Conservation (phyloP, 1,140 invertebrate species). For the Melitaea cinxia region DNA sequence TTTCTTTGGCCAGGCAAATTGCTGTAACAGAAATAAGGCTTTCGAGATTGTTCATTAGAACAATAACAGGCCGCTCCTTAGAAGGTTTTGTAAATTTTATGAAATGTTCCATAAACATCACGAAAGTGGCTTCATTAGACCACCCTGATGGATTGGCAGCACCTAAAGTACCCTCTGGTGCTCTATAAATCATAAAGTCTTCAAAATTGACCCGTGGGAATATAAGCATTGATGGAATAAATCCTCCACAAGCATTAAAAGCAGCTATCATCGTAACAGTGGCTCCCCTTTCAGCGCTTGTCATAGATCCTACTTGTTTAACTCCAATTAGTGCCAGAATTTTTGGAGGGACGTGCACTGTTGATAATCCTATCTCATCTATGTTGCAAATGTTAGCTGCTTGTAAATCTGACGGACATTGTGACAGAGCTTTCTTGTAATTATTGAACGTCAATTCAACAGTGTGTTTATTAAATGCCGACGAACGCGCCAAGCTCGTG, state of each 20-base stretch:
- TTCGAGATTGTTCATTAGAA: constrained; percentile 20
- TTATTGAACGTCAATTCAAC: too few species aligned
- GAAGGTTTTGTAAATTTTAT: constrained; percentile 24
- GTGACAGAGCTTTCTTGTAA: too few species aligned
- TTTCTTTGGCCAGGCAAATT: constrained; percentile 21
- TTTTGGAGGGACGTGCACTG: too few species aligned
- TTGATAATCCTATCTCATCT: too few species aligned
- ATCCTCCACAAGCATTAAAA: constrained; percentile 47
- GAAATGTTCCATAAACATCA: constrained; percentile 24
- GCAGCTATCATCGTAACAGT: constrained; percentile 59
- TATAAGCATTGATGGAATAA: constrained; percentile 45
- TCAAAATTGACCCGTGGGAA: constrained; percentile 57
- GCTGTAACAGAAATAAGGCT: constrained; percentile 17
- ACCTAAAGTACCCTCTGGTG: constrained; percentile 56
- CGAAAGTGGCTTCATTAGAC: constrained; percentile 24
- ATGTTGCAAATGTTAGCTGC: too few species aligned
- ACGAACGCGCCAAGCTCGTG: too few species aligned
- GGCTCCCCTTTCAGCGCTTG: too few species aligned
- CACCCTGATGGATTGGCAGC: constrained; percentile 36
- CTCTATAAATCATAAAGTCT: constrained; percentile 56
- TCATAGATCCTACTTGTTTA: too few species aligned
- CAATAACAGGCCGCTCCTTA: constrained; percentile 28
- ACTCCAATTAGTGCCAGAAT: too few species aligned
- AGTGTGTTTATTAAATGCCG: too few species aligned
- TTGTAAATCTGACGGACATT: too few species aligned